Conservation (phyloP, 2,888 invertebrate genomes). For the Ectobius pallidus region DNA sequence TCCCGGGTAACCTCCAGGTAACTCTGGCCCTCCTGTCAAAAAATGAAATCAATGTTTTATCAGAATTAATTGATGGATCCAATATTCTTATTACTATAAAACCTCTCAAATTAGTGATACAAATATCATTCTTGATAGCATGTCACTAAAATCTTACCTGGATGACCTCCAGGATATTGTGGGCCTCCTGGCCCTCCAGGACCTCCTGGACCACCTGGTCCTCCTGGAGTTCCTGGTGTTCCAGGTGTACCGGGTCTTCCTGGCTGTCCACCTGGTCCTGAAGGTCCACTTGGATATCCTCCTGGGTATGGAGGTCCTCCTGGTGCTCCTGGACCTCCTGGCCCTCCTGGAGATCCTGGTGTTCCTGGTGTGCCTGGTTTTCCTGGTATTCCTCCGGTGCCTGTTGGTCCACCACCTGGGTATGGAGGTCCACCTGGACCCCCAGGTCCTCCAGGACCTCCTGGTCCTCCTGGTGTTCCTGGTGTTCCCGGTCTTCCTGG, state of each 20-base stretch:
- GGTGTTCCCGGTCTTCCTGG: conserved; percentile 42
- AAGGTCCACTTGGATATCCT: conserved; percentile 46
- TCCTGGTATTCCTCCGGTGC: conserved; percentile 28
- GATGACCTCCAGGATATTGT: conserved; percentile 39
- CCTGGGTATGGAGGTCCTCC: conserved; percentile 35
- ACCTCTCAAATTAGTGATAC: conserved; percentile 46
- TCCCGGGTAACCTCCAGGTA: conserved; percentile 48
- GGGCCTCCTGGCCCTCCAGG: conserved; percentile 37
- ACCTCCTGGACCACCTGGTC: conserved; percentile 33
- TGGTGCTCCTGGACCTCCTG: conserved; percentile 48
- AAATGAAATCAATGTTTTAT: conserved; percentile 40
- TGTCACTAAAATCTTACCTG: conserved; percentile 47
- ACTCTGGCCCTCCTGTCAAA: conserved; percentile 48
- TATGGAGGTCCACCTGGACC: conserved; percentile 31
- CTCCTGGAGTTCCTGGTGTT: conserved; percentile 43
- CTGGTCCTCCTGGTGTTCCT: conserved; percentile 46
- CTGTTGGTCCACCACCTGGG: conserved; percentile 35
- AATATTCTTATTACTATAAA: conserved; percentile 46
- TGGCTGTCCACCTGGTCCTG: conserved; percentile 46
- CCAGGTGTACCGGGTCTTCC: conserved; percentile 48
- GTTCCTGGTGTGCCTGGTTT: conserved; percentile 43
- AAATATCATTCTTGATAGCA: conserved; percentile 40
- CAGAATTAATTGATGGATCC: neutral
- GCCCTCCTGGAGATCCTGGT: conserved; percentile 45
- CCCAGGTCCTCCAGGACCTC: conserved; percentile 46